phyloP scores from a whole-genome alignment of 2,113 vertebrate genomes.

The Sylvilagus bachmani region DNA sequence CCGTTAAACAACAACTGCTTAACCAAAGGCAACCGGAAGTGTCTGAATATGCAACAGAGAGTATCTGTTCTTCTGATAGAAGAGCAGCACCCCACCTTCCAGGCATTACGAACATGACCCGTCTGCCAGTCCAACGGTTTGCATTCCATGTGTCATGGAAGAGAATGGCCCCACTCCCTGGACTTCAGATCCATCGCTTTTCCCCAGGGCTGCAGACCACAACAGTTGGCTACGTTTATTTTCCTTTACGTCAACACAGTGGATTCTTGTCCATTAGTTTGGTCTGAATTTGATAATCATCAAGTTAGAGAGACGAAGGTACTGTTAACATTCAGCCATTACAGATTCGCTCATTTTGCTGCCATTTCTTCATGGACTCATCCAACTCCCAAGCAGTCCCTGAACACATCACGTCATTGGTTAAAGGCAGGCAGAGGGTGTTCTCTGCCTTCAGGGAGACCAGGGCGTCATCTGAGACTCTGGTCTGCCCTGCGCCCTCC shows the following conservation, averaged over 20 bases:
- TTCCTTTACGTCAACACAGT: neutral
- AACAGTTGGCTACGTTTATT: conserved; percentile 25
- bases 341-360: conserved; percentile 29
- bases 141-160: conserved; percentile 53
- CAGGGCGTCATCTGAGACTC: neutral
- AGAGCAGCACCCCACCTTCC: neutral
- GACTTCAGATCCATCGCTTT: neutral
- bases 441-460: neutral
- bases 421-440: neutral
- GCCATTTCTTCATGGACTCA: neutral
- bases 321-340: conserved; percentile 1
- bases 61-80: conserved; percentile 42
- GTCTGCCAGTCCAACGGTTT: conserved; percentile 49
- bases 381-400: neutral
- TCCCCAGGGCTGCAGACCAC: neutral
- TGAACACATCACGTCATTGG: neutral
- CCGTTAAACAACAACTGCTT: conserved; percentile 12
- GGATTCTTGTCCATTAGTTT: neutral
- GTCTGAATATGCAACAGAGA: conserved; percentile 20
- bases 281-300: neutral
- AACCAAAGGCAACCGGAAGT: neutral
- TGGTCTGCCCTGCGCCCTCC: neutral
- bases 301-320: neutral
- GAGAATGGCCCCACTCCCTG: neutral
- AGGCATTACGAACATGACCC: conserved; percentile 42